Percentiles rank a stretch among this genome's conserved stretches.
Conservation (phyloP, 2,888 invertebrate genomes). For the Trichacis sp. region DNA sequence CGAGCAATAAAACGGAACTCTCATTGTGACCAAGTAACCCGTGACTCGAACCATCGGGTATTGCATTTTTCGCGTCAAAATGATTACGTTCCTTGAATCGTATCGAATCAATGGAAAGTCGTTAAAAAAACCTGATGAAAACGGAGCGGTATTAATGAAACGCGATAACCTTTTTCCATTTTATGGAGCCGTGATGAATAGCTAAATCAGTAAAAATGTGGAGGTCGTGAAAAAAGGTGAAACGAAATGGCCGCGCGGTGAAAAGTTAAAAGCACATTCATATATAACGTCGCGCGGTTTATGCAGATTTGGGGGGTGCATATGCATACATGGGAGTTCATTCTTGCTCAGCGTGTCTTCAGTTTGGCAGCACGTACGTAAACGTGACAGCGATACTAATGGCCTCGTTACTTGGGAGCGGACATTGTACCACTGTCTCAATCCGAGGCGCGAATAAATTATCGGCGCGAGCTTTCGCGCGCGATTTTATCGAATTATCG, state of each 20-base stretch:
- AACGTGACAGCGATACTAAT: constrained; percentile 56
- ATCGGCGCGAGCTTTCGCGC: constrained; percentile 30
- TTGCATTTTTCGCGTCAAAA: no score
- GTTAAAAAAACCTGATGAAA: not conserved
- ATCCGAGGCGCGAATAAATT: constrained; percentile 34
- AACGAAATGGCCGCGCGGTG: constrained; percentile 22
- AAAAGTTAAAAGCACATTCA: constrained; percentile 42
- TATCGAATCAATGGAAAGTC: no score
- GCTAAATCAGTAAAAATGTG: constrained; percentile 5
- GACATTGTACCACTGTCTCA: constrained; percentile 25
- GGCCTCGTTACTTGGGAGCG: constrained; percentile 45
- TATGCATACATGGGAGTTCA: constrained; percentile 41
- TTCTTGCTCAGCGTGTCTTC: constrained; percentile 39
- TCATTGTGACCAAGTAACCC: no score
- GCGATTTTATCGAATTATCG: not conserved
- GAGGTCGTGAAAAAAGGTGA: no score
- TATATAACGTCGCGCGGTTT: constrained; percentile 39
- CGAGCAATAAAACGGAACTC: no score
- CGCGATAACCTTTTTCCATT: not conserved
- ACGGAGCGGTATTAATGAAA: not conserved
- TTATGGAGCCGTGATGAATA: not conserved
- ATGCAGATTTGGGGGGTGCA: constrained; percentile 37
- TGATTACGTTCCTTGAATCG: no score
- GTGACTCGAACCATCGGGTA: no score
- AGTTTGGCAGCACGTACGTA: constrained; percentile 45